Evolutionary conservation across 2,888 invertebrate species (phyloP), one percentile per base, ranked within the genome.

Genomic region (Ormyrus nitidulus): DNA sequence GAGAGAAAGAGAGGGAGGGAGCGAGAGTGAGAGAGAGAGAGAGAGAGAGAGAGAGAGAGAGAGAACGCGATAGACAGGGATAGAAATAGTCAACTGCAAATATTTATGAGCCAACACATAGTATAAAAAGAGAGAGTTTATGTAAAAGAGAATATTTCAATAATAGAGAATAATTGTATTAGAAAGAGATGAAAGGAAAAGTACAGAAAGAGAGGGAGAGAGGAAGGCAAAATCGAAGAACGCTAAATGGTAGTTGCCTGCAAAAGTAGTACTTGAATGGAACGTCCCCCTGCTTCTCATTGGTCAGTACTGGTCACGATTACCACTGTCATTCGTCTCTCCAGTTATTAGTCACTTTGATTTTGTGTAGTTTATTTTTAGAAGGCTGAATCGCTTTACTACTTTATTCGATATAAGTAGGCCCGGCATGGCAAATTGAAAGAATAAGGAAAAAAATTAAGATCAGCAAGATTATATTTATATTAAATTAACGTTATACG

Each of bases 261-360:
- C 34, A 8, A 51, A 68, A 71, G 59, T n/a, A 19, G 13, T 56
- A 61, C 72, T 59, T 77, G 66, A 59, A 79, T 79, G 82, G 83
- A 84, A 84, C 87, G 85, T 85, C 85, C 85, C 84, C 85, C 83
- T 77, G 70, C 68, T 69, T 66, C 82, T 82, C 79, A 87, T 87
- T 87, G 87, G 87, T 84, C 86, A 84, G 72, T 64, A 69, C 68
- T n/a, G 80, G 58, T 78, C 83, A 79, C 81, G 70, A 75, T 76
- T 81, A 3, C 46, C 72, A 76, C 79, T 66, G 75, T 79, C 80
- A 79, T 77, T 81, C 80, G 56, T 68, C 49, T 74, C 51, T 44
- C 53, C 54, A 9, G 19, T 7, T 66, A 34, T 34, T 34, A 34
- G 34, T 34, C 44, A 61, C 51, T 76, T 61, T 11, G 9, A 34